Percentiles rank a stretch among this genome's conserved stretches.
Conservation (phyloP, 1,140 invertebrate genomes). For the Asobara japonica region DNA sequence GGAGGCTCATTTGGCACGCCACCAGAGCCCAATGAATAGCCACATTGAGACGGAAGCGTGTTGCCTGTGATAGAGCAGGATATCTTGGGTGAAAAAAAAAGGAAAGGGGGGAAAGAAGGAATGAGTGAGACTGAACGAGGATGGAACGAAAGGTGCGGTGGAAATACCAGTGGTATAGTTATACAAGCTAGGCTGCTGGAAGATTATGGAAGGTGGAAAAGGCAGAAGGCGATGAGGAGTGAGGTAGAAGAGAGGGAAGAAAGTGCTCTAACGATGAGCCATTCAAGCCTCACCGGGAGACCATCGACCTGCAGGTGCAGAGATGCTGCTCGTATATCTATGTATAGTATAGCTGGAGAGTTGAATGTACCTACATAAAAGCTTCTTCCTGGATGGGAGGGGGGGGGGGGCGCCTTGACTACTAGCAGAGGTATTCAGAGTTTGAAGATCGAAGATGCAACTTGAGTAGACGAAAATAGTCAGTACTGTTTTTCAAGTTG, state of each 20-base stretch:
- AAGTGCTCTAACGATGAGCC: slow-evolving; percentile 46
- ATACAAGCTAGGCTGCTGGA: neutral
- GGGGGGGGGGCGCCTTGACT: neutral
- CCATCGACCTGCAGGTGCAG: slow-evolving; percentile 40
- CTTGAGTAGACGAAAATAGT: no score
- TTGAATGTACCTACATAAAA: slow-evolving; percentile 30
- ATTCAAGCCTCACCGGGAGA: slow-evolving; percentile 33
- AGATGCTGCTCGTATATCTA: neutral
- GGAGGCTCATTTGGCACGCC: neutral
- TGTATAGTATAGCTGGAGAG: slow-evolving; percentile 28
- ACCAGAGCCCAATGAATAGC: slow-evolving; percentile 9
- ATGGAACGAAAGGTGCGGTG: neutral
- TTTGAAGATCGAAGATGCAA: slow-evolving; percentile 7
- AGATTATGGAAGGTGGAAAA: slow-evolving; percentile 18
- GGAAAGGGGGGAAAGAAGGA: neutral
- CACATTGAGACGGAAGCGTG: slow-evolving; percentile 10
- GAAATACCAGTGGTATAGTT: slow-evolving; percentile 2
- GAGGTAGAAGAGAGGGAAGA: slow-evolving; percentile 33
- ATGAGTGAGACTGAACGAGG: neutral
- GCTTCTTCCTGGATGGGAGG: slow-evolving; percentile 5
- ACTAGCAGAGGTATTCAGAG: neutral
- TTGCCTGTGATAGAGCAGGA: slow-evolving; percentile 5
- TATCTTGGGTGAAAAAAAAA: neutral
- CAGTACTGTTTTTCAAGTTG: neutral
- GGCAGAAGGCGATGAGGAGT: slow-evolving; percentile 1